Base-by-base conservation (phyloP, 2,113 vertebrate genomes). In the Leucoraja erinaceus region DNA sequence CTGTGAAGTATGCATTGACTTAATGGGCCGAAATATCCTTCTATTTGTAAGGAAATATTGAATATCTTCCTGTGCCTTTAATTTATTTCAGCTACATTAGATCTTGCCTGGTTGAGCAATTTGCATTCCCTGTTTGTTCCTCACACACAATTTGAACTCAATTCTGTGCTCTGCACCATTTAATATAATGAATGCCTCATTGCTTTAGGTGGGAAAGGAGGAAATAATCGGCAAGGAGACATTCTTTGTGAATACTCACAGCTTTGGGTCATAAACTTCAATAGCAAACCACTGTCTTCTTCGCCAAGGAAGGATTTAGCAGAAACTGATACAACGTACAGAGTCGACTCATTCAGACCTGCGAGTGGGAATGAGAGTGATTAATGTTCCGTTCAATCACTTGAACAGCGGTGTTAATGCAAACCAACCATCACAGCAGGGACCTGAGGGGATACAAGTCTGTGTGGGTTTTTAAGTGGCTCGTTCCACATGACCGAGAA, bases 321-420 rank as follows among this genome's bases (percentile, higher is more conserved):
- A 86, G 83, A 86, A 90, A 76, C 59, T 47, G 38, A 61, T 14
- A 93, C 93, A 93, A 77, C 33, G 31, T 93, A 93, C 20, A 11
- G 10, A 20, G 68, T 90, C 14, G 68, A 90, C 28, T 54, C 74
- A 12, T 93, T 90, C 54, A 93, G 59, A 76, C 63, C 93, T 93
- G 12, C n/a, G 20, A 47, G 63, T 90, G 31, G 38, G 47, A 91
- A 74, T 74, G 38, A 91, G 5, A 47, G 33, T 74, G 66, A 70
- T 22, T 70, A 9, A 11, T 12, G 4, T 28, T 68, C 22, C 33
- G 54, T n/a, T n/a, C n/a, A n/a, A n/a, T n/a, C n/a, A n/a, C n/a
- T n/a, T n/a, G n/a, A n/a, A n/a, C n/a, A n/a, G n/a, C n/a, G n/a
- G n/a, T n/a, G n/a, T 86, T 28, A 88, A 63, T 88, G 59, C 12